Conservation (phyloP, 2,888 invertebrate species). For the Ernsta delagoae region DNA sequence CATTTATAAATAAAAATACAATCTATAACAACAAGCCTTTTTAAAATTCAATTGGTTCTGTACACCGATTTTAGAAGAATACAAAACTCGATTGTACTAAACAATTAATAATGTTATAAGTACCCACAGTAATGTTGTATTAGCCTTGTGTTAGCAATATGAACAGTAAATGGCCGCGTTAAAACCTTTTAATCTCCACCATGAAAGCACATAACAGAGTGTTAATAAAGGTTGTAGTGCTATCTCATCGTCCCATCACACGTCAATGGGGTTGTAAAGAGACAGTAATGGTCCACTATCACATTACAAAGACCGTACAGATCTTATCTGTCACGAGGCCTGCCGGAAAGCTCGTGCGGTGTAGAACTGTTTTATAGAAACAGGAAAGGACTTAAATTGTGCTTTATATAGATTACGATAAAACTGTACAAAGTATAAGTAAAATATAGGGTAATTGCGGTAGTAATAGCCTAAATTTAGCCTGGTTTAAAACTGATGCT, state of each 20-base stretch:
- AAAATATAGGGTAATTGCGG: neutral
- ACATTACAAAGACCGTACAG: slow-evolving; percentile 28
- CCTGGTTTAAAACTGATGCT: too few species aligned
- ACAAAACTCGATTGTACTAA: too few species aligned
- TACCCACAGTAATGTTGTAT: too few species aligned
- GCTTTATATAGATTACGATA: neutral
- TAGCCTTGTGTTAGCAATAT: neutral
- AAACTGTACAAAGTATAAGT: neutral
- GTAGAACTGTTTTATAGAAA: slow-evolving; percentile 5
- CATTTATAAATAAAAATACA: too few species aligned
- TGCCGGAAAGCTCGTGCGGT: slow-evolving; percentile 23
- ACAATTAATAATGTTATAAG: too few species aligned
- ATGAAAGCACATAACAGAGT: slow-evolving; percentile 20
- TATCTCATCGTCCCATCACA: slow-evolving; percentile 33
- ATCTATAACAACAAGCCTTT: too few species aligned
- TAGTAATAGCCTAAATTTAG: too few species aligned
- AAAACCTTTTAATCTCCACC: slow-evolving; percentile 16
- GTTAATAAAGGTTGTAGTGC: slow-evolving; percentile 30
- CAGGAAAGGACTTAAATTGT: slow-evolving; percentile 7
- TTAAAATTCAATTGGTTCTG: too few species aligned
- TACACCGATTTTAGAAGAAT: too few species aligned
- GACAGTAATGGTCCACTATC: slow-evolving; percentile 32
- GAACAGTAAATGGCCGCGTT: neutral
- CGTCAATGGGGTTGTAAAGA: slow-evolving; percentile 24
- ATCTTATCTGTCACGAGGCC: slow-evolving; percentile 35